Conservation (phyloP, 2,888 invertebrate species). For the Seladonia tumulorum region DNA sequence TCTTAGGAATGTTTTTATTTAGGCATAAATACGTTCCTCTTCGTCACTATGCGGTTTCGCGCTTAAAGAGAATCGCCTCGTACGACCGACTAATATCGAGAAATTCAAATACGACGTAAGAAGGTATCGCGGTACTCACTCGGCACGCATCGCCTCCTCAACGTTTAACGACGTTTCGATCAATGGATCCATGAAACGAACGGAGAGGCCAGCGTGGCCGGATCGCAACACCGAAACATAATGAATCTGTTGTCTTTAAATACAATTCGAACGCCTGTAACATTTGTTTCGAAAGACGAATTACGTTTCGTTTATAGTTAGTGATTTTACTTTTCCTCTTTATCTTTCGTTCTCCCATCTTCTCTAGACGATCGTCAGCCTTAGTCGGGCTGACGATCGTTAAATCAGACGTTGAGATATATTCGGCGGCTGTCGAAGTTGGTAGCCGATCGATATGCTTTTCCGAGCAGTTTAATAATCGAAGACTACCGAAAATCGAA, state of each 20-base stretch:
- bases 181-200: conserved; percentile 57
- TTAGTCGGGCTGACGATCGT: conserved; percentile 35
- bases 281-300: conserved; percentile 51
- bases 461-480: conserved; percentile 70
- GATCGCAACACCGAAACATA: conserved; percentile 30
- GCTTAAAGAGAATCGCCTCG: conserved; percentile 48
- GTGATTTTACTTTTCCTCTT: background rate
- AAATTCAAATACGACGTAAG: conserved; percentile 49
- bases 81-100: conserved; percentile 52
- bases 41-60: conserved; percentile 41
- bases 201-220: conserved; percentile 57
- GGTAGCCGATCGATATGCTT: conserved; percentile 51
- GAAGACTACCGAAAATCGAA: conserved; percentile 81
- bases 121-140: conserved; percentile 24
- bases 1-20: conserved; percentile 69
- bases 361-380: conserved; percentile 40
- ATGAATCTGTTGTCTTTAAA: conserved; percentile 30
- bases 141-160: conserved; percentile 46
- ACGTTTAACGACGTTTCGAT: conserved; percentile 56
- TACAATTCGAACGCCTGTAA: conserved; percentile 51
- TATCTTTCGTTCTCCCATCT: background rate
- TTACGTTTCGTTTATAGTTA: conserved; percentile 9
- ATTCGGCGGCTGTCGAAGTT: conserved; percentile 56
- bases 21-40: conserved; percentile 68
- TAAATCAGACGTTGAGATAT: conserved; percentile 47